phyloP scores from a whole-genome alignment of 2,888 invertebrate genomes.

The Acrocera orbiculus region DNA sequence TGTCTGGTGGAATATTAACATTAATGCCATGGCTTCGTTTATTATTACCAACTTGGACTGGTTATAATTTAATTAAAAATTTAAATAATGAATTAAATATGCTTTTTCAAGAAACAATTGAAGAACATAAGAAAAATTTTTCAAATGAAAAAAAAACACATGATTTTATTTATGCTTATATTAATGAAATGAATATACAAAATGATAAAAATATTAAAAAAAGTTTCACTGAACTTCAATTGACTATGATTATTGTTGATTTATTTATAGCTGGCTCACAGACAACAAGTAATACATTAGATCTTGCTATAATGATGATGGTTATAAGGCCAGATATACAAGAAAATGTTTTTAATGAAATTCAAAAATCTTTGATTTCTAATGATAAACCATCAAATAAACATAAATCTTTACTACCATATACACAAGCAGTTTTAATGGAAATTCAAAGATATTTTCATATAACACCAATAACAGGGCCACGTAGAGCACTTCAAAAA shows the following conservation, averaged over 20 bases:
- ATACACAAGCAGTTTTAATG: slow-evolving; percentile 37
- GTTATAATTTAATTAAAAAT: slow-evolving; percentile 39
- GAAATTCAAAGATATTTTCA: slow-evolving; percentile 39
- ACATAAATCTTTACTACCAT: slow-evolving; percentile 32
- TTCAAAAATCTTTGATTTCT: slow-evolving; percentile 28
- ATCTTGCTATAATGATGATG: slow-evolving; percentile 42
- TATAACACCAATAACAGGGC: slow-evolving; percentile 38
- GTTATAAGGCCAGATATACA: slow-evolving; percentile 41
- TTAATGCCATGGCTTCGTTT: slow-evolving; percentile 45
- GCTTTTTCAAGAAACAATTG: slow-evolving; percentile 39
- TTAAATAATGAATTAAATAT: slow-evolving; percentile 37
- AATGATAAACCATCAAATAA: slow-evolving; percentile 18
- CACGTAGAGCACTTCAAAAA: slow-evolving; percentile 36
- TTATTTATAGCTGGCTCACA: slow-evolving; percentile 48
- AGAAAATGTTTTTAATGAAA: slow-evolving; percentile 35
- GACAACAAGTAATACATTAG: slow-evolving; percentile 44
- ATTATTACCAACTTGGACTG: slow-evolving; percentile 40
- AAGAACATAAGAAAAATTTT: slow-evolving; percentile 36
- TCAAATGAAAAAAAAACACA: slow-evolving; percentile 29
- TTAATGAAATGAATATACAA: slow-evolving; percentile 38
- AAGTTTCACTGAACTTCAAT: slow-evolving; percentile 39
- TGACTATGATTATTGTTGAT: slow-evolving; percentile 46
- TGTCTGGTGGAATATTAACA: slow-evolving; percentile 39
- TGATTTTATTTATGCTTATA: slow-evolving; percentile 46
- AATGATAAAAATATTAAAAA: slow-evolving; percentile 6